phyloP scores from a whole-genome alignment of 1,140 invertebrate species.

The Caenorhabditis inopinata region DNA sequence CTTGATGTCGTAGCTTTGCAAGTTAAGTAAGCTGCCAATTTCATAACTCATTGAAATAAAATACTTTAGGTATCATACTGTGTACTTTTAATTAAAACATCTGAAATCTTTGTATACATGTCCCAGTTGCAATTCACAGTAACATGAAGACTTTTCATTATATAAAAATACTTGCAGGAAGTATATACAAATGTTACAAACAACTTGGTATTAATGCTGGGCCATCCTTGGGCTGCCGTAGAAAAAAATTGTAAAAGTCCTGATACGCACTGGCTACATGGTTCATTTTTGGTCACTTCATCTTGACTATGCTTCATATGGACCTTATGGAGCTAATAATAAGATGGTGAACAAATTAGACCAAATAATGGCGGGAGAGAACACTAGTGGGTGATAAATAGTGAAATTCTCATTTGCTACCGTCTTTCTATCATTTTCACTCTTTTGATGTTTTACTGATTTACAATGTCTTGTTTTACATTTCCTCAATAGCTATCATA shows the following conservation, averaged over 20 bases:
- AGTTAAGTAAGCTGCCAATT: too few relatives aligned
- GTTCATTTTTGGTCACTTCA: conserved; percentile 49
- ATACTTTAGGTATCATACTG: too few relatives aligned
- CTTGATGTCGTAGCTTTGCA: conserved; percentile 56
- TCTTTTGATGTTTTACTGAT: too few relatives aligned
- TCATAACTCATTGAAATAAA: too few relatives aligned
- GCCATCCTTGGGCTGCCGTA: conserved; percentile 38
- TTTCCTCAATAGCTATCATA: too few relatives aligned
- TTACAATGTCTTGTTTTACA: too few relatives aligned
- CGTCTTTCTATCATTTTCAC: too few relatives aligned
- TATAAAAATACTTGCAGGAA: conserved; percentile 40
- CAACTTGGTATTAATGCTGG: conserved; percentile 34
- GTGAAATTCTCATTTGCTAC: too few relatives aligned
- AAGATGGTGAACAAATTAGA: conserved; percentile 50
- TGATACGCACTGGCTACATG: conserved; percentile 14
- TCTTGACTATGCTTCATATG: conserved; percentile 50
- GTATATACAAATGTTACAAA: conserved; percentile 11
- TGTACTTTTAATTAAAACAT: too few relatives aligned
- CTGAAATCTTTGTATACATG: too few relatives aligned
- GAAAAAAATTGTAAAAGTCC: conserved; percentile 40
- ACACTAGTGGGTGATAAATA: not conserved
- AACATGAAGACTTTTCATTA: not conserved
- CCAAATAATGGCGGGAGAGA: conserved; percentile 50
- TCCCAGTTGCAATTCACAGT: too few relatives aligned
- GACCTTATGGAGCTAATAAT: conserved; percentile 53